These are phyloP conservation scores for Chironomus tentans DNA, from an alignment of 2,888 invertebrate genomes.

Conservation along the genomic window DNA sequence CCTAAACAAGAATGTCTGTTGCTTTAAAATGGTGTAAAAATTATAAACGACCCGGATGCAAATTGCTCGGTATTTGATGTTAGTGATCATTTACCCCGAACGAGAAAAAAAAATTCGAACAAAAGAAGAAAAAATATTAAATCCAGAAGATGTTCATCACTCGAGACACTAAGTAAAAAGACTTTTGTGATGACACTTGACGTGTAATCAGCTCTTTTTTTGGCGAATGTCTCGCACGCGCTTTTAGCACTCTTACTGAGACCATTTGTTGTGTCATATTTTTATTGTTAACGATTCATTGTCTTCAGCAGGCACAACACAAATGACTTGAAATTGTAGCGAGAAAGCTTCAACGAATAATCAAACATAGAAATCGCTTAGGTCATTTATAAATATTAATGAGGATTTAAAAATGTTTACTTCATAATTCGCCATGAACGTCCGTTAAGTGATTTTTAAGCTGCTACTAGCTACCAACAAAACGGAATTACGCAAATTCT, in stretches of 20 bases:
- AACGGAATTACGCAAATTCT: not conserved
- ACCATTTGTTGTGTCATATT: not conserved
- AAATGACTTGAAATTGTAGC: not conserved
- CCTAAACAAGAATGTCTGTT: no score
- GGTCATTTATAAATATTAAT: slow-evolving; percentile 2
- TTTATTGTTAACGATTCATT: not conserved
- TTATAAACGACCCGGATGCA: no score
- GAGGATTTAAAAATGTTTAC: not conserved
- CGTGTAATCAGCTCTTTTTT: not conserved
- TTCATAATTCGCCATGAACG: not conserved
- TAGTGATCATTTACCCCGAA: no score
- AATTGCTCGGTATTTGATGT: no score
- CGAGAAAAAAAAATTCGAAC: not conserved
- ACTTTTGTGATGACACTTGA: not conserved
- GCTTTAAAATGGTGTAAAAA: no score
- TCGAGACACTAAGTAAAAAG: not conserved
- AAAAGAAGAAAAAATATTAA: not conserved
- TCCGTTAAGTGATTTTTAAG: not conserved
- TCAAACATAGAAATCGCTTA: not conserved
- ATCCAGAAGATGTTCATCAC: not conserved
- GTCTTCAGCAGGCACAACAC: no score
- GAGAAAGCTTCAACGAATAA: not conserved
- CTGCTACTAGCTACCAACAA: not conserved
- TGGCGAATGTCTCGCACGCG: no score
- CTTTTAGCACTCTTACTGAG: not conserved